Conservation (phyloP, 2,888 invertebrate species). For the Fabriciana adippe region DNA sequence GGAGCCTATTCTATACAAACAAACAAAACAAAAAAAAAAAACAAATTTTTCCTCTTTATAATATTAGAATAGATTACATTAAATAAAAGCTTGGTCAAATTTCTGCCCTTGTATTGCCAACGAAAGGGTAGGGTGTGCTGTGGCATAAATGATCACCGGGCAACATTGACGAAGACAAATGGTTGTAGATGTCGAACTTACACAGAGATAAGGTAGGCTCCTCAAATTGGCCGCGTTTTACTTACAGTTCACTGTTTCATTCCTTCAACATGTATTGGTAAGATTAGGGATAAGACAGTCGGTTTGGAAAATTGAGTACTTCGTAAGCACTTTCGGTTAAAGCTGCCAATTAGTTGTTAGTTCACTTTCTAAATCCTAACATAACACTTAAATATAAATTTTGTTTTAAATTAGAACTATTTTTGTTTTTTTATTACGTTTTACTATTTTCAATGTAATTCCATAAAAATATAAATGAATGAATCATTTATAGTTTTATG, state of each 20-base stretch:
- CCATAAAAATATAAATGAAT: too few relatives aligned
- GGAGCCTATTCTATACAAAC: too few relatives aligned
- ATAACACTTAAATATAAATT: too few relatives aligned
- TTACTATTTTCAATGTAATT: too few relatives aligned
- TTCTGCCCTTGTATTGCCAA: constrained; percentile 48
- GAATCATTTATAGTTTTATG: too few relatives aligned
- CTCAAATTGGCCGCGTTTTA: constrained; percentile 79
- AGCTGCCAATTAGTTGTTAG: neutral
- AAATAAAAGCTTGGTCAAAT: constrained; percentile 35
- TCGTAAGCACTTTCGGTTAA: neutral
- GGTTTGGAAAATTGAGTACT: constrained; percentile 13
- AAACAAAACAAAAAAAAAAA: too few relatives aligned
- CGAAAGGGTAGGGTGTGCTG: constrained; percentile 82
- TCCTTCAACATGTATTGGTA: constrained; percentile 22
- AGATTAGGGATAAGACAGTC: constrained; percentile 33
- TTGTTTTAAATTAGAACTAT: too few relatives aligned
- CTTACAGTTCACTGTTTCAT: constrained; percentile 43
- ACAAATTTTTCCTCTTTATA: too few relatives aligned
- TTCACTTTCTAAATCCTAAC: neutral
- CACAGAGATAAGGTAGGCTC: constrained; percentile 80
- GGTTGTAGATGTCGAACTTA: constrained; percentile 79
- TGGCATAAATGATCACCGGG: constrained; percentile 82
- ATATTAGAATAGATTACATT: neutral
- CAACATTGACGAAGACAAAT: constrained; percentile 82
- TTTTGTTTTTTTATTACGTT: too few relatives aligned